Evolutionary conservation across 1,140 invertebrate species (phyloP), one percentile per base, ranked within the genome.

Genomic region (Heliconius hermathena): DNA sequence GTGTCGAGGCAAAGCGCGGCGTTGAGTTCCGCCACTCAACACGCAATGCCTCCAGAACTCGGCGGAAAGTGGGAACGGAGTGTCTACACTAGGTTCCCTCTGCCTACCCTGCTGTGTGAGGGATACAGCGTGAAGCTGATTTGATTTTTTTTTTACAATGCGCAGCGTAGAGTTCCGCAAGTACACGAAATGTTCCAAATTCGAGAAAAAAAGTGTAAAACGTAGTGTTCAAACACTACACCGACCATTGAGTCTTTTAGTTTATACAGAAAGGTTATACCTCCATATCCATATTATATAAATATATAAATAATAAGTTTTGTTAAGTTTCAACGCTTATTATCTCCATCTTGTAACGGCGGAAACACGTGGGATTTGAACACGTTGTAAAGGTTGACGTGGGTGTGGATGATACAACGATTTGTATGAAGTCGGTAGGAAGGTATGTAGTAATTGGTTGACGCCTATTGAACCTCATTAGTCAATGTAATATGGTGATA

Each of bases 281-380:
- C 4, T 36, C 33, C 33, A 8, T 18, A 54, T 54, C 16, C 20
- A 54, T 54, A 54, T n/a, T n/a, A 46, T 8, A 36, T 13, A 52
- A 52, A 52, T 6, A 1, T 66, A 3, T 66, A 26, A 66, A 66
- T 57, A 66, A 29, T 13, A 13, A 6, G 22, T 29, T 66, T 16
- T 9, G 18, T 16, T 29, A 29, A 66, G 1, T 29, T 26, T 26
- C 60, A 66, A 66, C 5, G 22, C 22, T 18, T 13, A 41, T 70
- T 74, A 9, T 46, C 73, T 74, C 52, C 52, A 75, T 74, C 41
- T 74, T 60, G 11, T 41, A 74, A 74, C 22, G 57, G 20, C 73
- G 78, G 78, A 79, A 74, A 74, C 78, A 74, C 26, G 78, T 79
- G 78, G 78, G 78, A 38, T 71, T 73, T 38, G 71, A 33, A 74